These are phyloP conservation scores for Nothocercus julius DNA, from an alignment of 2,113 vertebrate species.

Conservation along the genomic window DNA sequence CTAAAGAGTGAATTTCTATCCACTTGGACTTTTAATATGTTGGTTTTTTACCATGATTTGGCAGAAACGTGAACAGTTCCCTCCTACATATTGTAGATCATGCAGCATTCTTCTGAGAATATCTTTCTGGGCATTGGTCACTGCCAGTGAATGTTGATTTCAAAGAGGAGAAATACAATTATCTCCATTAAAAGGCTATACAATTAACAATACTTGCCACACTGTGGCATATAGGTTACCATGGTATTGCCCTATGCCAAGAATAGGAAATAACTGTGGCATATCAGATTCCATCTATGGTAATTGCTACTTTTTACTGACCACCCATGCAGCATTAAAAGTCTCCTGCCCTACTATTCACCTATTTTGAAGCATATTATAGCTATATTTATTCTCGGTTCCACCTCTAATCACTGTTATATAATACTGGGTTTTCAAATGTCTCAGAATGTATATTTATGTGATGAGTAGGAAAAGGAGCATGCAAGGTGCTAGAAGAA, in stretches of 20 bases:
- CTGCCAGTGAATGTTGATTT: conserved; percentile 38
- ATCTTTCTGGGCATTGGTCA: conserved; percentile 30
- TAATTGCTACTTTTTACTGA: conserved; percentile 63
- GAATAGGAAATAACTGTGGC: conserved; percentile 41
- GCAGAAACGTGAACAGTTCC: not conserved
- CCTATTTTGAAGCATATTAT: conserved; percentile 56
- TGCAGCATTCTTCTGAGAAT: not conserved
- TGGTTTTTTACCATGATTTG: not conserved
- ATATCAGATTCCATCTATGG: conserved; percentile 37
- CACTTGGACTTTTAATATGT: not conserved
- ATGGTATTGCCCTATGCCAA: conserved; percentile 43
- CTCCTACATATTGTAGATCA: not conserved
- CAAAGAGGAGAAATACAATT: conserved; percentile 25
- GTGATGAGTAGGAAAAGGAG: not conserved
- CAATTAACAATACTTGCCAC: conserved; percentile 47
- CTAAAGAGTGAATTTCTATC: not conserved
- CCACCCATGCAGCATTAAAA: conserved; percentile 47
- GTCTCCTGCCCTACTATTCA: conserved; percentile 60
- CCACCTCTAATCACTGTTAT: conserved; percentile 38
- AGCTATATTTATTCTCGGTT: conserved; percentile 48
- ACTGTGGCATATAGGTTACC: conserved; percentile 36
- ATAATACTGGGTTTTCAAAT: conserved; percentile 55
- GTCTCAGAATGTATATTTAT: conserved; percentile 7
- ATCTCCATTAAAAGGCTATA: conserved; percentile 29
- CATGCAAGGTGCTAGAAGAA: conserved; percentile 15